Conservation (phyloP, 2,888 invertebrate species). For the Acleris emargana region DNA sequence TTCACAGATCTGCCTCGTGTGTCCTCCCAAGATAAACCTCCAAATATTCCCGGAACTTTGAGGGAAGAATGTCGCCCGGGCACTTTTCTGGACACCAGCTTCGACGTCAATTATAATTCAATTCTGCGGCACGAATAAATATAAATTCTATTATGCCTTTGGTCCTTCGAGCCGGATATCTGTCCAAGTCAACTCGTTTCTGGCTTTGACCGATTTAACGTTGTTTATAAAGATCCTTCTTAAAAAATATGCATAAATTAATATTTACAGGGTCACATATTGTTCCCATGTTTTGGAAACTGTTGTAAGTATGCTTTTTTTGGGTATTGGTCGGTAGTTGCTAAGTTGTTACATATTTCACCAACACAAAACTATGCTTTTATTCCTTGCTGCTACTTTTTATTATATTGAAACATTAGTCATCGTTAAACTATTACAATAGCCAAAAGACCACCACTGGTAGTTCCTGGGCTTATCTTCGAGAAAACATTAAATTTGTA, state of each 20-base stretch:
- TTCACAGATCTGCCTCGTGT: conserved; percentile 43
- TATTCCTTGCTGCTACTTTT: too few relatives aligned
- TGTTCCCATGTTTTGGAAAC: too few relatives aligned
- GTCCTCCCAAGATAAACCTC: conserved; percentile 53
- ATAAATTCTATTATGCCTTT: conserved; percentile 33
- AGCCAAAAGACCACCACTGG: too few relatives aligned
- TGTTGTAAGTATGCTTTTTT: too few relatives aligned
- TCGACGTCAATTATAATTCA: conserved; percentile 44
- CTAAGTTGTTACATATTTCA: too few relatives aligned
- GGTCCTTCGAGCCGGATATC: conserved; percentile 22
- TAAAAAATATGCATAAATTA: background rate
- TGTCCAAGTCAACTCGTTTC: conserved; percentile 16
- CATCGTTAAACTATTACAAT: too few relatives aligned
- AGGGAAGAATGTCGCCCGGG: conserved; percentile 70
- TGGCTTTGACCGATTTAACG: background rate
- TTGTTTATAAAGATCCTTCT: background rate
- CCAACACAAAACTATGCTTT: too few relatives aligned
- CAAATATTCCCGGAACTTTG: conserved; percentile 68
- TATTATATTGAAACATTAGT: too few relatives aligned
- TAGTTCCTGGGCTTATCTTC: too few relatives aligned
- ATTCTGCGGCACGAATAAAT: conserved; percentile 32
- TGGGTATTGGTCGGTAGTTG: too few relatives aligned
- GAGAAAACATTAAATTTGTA: too few relatives aligned
- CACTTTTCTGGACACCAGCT: conserved; percentile 71
- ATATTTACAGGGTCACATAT: too few relatives aligned